Evolutionary conservation across 1,140 invertebrate genomes (phyloP).

Genomic region (Eciton burchellii): DNA sequence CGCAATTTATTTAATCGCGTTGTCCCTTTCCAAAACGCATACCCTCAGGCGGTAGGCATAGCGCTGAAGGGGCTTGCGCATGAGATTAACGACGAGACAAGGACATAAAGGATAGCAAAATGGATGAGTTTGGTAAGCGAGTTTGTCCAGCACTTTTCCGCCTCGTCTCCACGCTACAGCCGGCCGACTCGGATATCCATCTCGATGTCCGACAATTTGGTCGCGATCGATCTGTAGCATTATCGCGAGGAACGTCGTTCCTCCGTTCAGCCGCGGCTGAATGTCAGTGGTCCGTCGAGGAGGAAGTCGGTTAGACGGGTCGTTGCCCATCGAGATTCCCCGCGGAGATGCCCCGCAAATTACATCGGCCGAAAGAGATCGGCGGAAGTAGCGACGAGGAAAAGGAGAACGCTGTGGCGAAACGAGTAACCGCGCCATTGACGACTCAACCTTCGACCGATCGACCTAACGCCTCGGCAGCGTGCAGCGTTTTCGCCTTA

Average conservation of each 20-base stretch:
- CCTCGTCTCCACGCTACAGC: background rate
- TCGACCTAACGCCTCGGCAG: background rate
- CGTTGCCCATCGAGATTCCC: slow-evolving; percentile 43
- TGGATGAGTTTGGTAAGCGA: slow-evolving; percentile 48
- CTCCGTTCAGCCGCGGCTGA: slow-evolving; percentile 41
- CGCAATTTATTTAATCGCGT: slow-evolving; percentile 25
- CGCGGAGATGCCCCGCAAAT: slow-evolving; percentile 24
- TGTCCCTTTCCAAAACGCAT: background rate
- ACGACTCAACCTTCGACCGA: background rate
- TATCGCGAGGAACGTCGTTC: slow-evolving; percentile 49
- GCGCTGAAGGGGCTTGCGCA: slow-evolving; percentile 10
- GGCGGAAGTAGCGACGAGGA: background rate
- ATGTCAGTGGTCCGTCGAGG: slow-evolving; percentile 44
- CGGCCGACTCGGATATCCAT: slow-evolving; percentile 11
- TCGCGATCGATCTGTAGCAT: slow-evolving; percentile 55
- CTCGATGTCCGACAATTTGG: slow-evolving; percentile 47
- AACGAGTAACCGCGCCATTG: background rate
- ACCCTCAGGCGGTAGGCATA: slow-evolving; percentile 5
- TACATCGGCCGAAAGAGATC: slow-evolving; percentile 11
- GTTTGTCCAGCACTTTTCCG: slow-evolving; percentile 55
- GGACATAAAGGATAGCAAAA: background rate
- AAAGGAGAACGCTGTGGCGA: background rate
- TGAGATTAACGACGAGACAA: slow-evolving; percentile 13
- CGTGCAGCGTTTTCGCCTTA: background rate
- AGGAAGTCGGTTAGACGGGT: slow-evolving; percentile 30